Evolutionary conservation across 2,797 vertebrate species (phyloP).

Genomic region (Acrocephalus scirpaceus): DNA sequence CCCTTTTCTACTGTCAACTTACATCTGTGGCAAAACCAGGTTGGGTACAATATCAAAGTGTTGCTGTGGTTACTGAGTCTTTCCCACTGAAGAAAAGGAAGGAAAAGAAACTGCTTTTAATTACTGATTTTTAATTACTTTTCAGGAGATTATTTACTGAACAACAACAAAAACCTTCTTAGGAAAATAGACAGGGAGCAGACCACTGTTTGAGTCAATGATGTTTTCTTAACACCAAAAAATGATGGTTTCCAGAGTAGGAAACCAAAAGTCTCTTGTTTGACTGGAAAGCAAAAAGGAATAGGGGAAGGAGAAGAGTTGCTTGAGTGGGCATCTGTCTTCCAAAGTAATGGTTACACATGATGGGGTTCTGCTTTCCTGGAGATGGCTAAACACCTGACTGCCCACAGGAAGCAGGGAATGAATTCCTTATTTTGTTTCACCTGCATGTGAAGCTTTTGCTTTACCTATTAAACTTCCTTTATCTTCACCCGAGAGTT

Average conservation of each 20-base stretch:
- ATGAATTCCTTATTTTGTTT: background rate
- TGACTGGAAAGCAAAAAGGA: background rate
- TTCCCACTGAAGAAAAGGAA: background rate
- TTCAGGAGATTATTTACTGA: background rate
- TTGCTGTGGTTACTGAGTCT: background rate
- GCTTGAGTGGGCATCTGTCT: background rate
- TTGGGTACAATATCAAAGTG: background rate
- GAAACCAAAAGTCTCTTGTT: background rate
- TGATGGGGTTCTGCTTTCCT: background rate
- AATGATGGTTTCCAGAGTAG: background rate
- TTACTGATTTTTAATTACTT: background rate
- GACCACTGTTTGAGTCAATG: background rate
- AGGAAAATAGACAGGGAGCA: background rate
- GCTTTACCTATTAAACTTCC: background rate
- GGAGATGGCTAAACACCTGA: background rate
- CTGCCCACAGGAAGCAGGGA: background rate
- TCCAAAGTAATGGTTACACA: accelerated
- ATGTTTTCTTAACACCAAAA: background rate
- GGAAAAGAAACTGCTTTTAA: background rate
- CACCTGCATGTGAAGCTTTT: background rate
- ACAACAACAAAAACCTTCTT: background rate
- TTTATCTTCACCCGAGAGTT: background rate
- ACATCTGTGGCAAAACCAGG: background rate
- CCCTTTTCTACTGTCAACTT: background rate
- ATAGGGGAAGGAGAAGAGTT: background rate